A percentile compares a stretch with the other conserved stretches of the same genome.
phyloP scores from a whole-genome alignment of 2,888 invertebrate species.

The Belgica antarctica region DNA sequence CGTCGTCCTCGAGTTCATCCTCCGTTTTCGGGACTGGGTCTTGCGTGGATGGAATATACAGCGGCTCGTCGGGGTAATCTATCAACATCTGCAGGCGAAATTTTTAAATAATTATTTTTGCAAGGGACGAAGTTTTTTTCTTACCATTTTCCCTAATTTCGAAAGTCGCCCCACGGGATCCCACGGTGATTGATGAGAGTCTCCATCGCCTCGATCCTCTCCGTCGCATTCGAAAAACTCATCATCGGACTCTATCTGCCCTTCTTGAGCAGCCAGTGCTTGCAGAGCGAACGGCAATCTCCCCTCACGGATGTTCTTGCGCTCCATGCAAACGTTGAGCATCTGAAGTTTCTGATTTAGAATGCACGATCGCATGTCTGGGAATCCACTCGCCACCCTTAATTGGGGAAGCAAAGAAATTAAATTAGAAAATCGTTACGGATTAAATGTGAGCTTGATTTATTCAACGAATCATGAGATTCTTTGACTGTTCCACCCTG shows the following conservation, averaged over 20 bases:
- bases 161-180: conserved; percentile 70
- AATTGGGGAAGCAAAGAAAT: conserved; percentile 50
- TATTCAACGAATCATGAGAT: no score
- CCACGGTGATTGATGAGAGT: conserved; percentile 57
- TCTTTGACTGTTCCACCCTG: no score
- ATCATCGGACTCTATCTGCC: conserved; percentile 59
- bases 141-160: conserved; percentile 65
- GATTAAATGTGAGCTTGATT: no score
- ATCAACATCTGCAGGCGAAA: no score
- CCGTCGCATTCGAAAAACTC: conserved; percentile 83
- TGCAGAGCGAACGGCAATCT: conserved; percentile 51
- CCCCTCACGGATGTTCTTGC: conserved; percentile 59
- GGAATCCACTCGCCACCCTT: conserved; percentile 77
- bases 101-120: no score
- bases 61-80: conserved; percentile 65
- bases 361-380: conserved; percentile 84
- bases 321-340: conserved; percentile 74
- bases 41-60: conserved; percentile 81
- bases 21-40: conserved; percentile 97
- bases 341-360: conserved; percentile 93
- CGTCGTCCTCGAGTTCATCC: conserved; percentile 91
- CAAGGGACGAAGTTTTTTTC: no score
- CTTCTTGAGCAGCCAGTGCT: conserved; percentile 18
- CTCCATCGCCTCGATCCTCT: conserved; percentile 57
- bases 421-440: not conserved